These are phyloP conservation scores for Microplitis manilae DNA, from an alignment of 2,888 invertebrate species.

Conservation along the genomic window DNA sequence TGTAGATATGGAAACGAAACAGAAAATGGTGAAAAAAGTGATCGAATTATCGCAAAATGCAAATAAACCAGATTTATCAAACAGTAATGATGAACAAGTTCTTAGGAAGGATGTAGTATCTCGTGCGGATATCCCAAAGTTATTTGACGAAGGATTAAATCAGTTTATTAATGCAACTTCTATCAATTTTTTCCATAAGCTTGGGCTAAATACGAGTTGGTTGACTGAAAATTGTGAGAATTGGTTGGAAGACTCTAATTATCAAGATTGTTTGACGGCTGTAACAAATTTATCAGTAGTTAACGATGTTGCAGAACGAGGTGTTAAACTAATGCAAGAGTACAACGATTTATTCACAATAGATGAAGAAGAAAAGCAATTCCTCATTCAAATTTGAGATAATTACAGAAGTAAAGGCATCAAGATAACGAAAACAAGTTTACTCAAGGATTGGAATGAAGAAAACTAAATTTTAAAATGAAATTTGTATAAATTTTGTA, in stretches of 20 bases:
- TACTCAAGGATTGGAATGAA: slow-evolving; percentile 18
- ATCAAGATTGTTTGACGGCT: slow-evolving; percentile 23
- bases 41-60: not conserved
- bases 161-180: slow-evolving; percentile 20
- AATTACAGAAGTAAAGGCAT: slow-evolving; percentile 59
- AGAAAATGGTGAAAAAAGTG: slow-evolving; percentile 6
- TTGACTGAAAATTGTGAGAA: slow-evolving; percentile 23
- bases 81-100: slow-evolving; percentile 2
- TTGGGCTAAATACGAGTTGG: slow-evolving; percentile 17
- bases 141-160: slow-evolving; percentile 15
- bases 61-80: not conserved
- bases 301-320: slow-evolving; percentile 51
- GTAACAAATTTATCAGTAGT: slow-evolving; percentile 31
- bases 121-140: slow-evolving; percentile 11
- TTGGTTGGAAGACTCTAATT: slow-evolving; percentile 4
- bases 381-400: slow-evolving; percentile 63
- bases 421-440: slow-evolving; percentile 11
- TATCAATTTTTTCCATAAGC: slow-evolving; percentile 24
- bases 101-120: slow-evolving; percentile 1
- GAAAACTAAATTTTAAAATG: too few relatives aligned
- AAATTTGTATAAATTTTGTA: too few relatives aligned
- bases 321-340: slow-evolving; percentile 53
- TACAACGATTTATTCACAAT: slow-evolving; percentile 53
- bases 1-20: slow-evolving; percentile 17
- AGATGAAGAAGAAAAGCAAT: slow-evolving; percentile 54